Conservation (phyloP, 2,888 invertebrate genomes). For the Drosophila fulvimacula region DNA sequence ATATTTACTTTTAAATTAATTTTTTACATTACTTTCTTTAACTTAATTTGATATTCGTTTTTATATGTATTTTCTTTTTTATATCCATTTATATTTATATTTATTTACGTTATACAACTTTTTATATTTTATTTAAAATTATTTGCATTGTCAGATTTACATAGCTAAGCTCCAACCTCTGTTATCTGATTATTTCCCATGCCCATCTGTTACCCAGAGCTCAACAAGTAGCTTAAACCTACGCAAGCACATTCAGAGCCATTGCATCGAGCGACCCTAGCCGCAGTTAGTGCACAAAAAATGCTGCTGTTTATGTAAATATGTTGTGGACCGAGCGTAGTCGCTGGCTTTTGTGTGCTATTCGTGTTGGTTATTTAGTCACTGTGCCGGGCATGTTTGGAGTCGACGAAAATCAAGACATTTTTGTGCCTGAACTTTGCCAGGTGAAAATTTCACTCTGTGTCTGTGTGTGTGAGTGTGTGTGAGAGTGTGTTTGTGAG, state of each 20-base stretch:
- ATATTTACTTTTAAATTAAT: too few species aligned
- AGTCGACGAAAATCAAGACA: slow-evolving; percentile 67
- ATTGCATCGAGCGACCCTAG: background rate
- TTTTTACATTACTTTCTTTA: too few species aligned
- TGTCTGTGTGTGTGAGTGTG: background rate
- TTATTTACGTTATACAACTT: too few species aligned
- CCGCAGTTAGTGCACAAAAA: slow-evolving; percentile 30
- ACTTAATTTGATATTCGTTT: too few species aligned
- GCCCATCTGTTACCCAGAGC: too few species aligned
- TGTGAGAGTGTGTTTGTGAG: slow-evolving; percentile 41
- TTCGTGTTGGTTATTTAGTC: slow-evolving; percentile 38
- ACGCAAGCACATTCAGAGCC: background rate
- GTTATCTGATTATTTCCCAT: too few species aligned
- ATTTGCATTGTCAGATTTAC: too few species aligned
- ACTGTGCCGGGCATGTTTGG: slow-evolving; percentile 56
- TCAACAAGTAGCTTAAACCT: background rate
- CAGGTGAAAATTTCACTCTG: slow-evolving; percentile 26
- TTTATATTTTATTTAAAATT: too few species aligned
- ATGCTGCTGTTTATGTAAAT: slow-evolving; percentile 68
- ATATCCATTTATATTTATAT: too few species aligned
- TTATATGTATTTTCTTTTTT: too few species aligned
- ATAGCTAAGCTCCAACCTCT: too few species aligned
- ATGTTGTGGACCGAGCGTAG: slow-evolving; percentile 44
- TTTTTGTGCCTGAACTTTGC: slow-evolving; percentile 54
- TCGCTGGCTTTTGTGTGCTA: slow-evolving; percentile 47